A percentile compares a stretch with the other conserved stretches of the same genome.
These are phyloP conservation scores for Caradrina clavipalpis DNA, from an alignment of 2,888 invertebrate species.

Conservation along the genomic window DNA sequence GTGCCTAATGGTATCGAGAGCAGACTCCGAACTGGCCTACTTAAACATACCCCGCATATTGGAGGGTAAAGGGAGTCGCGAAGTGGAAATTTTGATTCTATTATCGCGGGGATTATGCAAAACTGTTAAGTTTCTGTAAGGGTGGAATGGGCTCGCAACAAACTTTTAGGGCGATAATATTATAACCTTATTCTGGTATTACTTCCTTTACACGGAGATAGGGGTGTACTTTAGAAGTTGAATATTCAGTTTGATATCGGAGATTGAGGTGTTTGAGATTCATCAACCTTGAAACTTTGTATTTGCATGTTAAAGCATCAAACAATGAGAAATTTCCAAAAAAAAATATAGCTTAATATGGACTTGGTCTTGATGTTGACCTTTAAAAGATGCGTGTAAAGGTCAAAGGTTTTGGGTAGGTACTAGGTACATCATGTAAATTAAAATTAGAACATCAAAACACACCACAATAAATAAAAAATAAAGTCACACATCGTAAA, in stretches of 20 bases:
- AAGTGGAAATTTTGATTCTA: slow-evolving; percentile 42
- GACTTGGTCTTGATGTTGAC: not conserved
- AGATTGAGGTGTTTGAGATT: not conserved
- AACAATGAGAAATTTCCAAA: not conserved
- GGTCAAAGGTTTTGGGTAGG: not conserved
- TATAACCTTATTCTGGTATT: slow-evolving; percentile 39
- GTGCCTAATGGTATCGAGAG: slow-evolving; percentile 61
- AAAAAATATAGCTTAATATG: not conserved
- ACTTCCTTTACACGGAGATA: slow-evolving; percentile 23
- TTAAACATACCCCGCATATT: slow-evolving; percentile 55
- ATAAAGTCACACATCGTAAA: slow-evolving; percentile 40
- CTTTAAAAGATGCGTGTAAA: not conserved
- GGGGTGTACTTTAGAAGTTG: slow-evolving; percentile 20
- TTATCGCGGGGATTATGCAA: slow-evolving; percentile 47
- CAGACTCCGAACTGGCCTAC: slow-evolving; percentile 44
- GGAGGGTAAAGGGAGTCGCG: slow-evolving; percentile 35
- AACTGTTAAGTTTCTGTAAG: slow-evolving; percentile 42
- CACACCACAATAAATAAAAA: not conserved
- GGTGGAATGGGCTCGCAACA: slow-evolving; percentile 9
- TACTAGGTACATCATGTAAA: not conserved
- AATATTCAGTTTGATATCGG: slow-evolving; percentile 18
- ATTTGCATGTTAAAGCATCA: not conserved
- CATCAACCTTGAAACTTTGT: not conserved
- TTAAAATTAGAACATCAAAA: not conserved
- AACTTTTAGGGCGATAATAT: slow-evolving; percentile 46